Evolutionary conservation across 2,113 vertebrate species (phyloP), one percentile per base, ranked within the genome.

Genomic region (Pterocles gutturalis): DNA sequence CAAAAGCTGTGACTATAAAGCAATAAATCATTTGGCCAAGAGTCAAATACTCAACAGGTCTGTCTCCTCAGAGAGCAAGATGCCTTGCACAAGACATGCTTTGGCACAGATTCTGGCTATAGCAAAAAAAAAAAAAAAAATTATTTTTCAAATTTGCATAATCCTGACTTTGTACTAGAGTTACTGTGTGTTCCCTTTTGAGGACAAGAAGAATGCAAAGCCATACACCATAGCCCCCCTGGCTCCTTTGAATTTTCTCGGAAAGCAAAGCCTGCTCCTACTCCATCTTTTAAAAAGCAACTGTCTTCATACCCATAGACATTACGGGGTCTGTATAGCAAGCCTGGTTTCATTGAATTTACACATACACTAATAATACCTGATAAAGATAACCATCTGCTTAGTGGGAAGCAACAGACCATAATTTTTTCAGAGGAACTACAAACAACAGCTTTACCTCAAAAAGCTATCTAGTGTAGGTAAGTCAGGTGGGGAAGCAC

Each of bases 1-100:
- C 81, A 93, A 95, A 96, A 97, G 57, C 91, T 95, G 87, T 89
- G 93, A 96, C 89, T 95, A 77, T 91, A 94, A 96, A 96, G 69
- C 66, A 89, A 96, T 93, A 94, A 97, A 97, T 89, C 34, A 82
- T 89, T 94, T 97, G 96, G 94, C 93, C 65, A 84, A 75, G 80
- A 76, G 1, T 94, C 93, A 96, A 96, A 96, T 57, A 84, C 53
- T 93, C 94, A 96, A 91, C 84, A 95, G 91, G 94, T 96, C 87
- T 89, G 9, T 57, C 69, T 93, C 70, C 69, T 82, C 81, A 89
- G 72, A 89, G 48, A 96, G 78, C 81, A 89, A 51, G 80, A 93
- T 51, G 83, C 83, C 51, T 91, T 46, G 69, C 53, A 81, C 69
- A 91, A 93, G 89, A 93, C 83, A 87, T 51, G 43, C 36, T 84